Evolutionary conservation across 2,113 vertebrate species (phyloP).

Genomic region (Cyprinodon tularosa): DNA sequence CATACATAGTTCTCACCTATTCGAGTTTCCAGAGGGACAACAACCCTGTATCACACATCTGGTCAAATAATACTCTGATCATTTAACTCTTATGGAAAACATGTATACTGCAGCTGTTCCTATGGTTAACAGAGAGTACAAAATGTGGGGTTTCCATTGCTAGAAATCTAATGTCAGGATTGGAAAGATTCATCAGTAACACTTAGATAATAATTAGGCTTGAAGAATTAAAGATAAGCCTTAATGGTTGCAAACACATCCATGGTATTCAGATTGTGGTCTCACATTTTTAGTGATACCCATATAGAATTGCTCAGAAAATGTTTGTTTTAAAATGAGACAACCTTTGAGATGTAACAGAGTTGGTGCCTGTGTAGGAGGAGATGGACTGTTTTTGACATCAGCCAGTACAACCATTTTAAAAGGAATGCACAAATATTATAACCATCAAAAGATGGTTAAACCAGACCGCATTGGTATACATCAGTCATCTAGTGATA

Average conservation of each 20-base stretch:
- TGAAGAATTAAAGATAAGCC: background rate
- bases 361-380: constrained; percentile 54
- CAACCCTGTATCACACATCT: constrained; percentile 24
- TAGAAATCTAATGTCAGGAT: background rate
- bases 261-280: constrained; percentile 23
- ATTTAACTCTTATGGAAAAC: constrained; percentile 19
- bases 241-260: constrained; percentile 28
- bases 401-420: constrained; percentile 32
- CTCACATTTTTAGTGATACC: constrained; percentile 56
- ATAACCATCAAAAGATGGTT: constrained; percentile 23
- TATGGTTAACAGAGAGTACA: background rate
- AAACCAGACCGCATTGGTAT: constrained; percentile 16
- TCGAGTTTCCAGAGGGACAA: constrained; percentile 10
- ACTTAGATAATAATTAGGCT: background rate
- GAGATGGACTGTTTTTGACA: constrained; percentile 53
- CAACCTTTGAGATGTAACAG: constrained; percentile 61
- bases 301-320: constrained; percentile 41
- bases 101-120: constrained; percentile 14
- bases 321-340: constrained; percentile 61
- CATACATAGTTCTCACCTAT: constrained; percentile 12
- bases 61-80: constrained; percentile 23
- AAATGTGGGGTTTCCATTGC: background rate
- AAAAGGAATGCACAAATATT: constrained; percentile 9
- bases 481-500: constrained; percentile 38
- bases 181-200: background rate